Base-by-base conservation (phyloP, 2,888 invertebrate genomes). In the Caenorhabditis sp. region DNA sequence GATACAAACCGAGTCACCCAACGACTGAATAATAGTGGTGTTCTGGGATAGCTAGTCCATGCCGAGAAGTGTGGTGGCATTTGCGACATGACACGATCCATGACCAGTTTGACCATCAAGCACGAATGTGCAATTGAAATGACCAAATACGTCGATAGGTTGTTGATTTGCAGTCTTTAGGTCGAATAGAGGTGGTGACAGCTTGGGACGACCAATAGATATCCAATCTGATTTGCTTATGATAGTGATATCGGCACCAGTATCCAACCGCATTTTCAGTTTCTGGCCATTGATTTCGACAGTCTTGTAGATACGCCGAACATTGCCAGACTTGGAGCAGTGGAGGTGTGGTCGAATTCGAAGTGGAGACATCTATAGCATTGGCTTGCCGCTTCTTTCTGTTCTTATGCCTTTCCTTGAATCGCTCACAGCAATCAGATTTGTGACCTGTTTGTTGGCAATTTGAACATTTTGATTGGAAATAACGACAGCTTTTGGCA, bases 191-290 rank as follows among this genome's bases (percentile, higher is more conserved):
- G 57, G n/a, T 17, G 25, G 27, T 8, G 27, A 27, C 7, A 59
- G 59, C n/a, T 17, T 7, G 10, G 65, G 63, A 25, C 17, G 17
- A 21, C 59, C 59, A 14, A 66, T 27, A 2, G 25, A n/a, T 26
- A 25, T 50, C 66, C 67, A 67, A 14, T 38, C 43, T 8, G 10
- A 3, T 4, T 2, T 21, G 36, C 38, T 54, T 2, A 67, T n/a
- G 17, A 69, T n/a, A 1, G 69, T 59, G 25, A 69, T 50, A n/a
- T 69, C 69, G 4, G 69, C 58, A 7, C 64, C 69, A 4, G 69
- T 64, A 36, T 69, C 69, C 17, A 59, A 1, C 31, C 59, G 64
- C 54, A 69, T 38, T 23, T 54, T 20, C 14, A 64, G 25, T 1
- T 14, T 0, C 25, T 43, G 27, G 10, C 59, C 58, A 8, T 60